Base-by-base conservation (phyloP, 2,113 vertebrate species). In the Eublepharis macularius region DNA sequence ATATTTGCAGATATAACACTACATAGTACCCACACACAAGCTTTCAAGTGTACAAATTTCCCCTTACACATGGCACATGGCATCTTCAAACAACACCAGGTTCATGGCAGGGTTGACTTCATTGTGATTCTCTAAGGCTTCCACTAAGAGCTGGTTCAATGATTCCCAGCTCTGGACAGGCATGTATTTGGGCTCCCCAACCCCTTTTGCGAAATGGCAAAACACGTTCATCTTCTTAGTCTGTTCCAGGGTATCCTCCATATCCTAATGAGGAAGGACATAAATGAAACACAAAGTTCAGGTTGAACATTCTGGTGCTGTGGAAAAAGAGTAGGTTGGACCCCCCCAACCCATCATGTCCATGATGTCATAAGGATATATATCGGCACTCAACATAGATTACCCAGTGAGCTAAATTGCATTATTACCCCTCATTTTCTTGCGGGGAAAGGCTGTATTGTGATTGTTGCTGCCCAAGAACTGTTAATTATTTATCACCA, bases 41-140 rank as follows among this genome's bases (percentile, higher is more conserved):
- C 19, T 26, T 0, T 1, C 36, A 82, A 81, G 11, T 6, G 49
- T 16, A 57, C n/a, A 66, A 34, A 80, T 66, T 34, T 41, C 0
- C 10, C 16, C 98, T 98, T 95, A 99, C 99, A 99, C 89, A 0
- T 99, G 98, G 88, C 94, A 93, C 97, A 99, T 97, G 90, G 99
- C 98, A 1, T 99, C 98, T 91, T 99, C 98, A 87, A 99, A 99
- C 29, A 99, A 96, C 13, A 99, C 98, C 89, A 99, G 93, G 94
- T 96, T 97, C 91, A 99, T 97, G 41, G 97, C 97, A 29, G 98
- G 93, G 1, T 98, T 98, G 92, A 98, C 95, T 88, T 99, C 98
- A 0, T 99, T 99, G 97, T 99, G 97, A 83, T 81, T 95, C 51
- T 98, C 96, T 93, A 99, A 94, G 21, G 96, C 97, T 89, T 99